Percentiles rank a stretch among this genome's conserved stretches.
phyloP scores from a whole-genome alignment of 2,113 vertebrate species.

The Pseudopipra pipra region DNA sequence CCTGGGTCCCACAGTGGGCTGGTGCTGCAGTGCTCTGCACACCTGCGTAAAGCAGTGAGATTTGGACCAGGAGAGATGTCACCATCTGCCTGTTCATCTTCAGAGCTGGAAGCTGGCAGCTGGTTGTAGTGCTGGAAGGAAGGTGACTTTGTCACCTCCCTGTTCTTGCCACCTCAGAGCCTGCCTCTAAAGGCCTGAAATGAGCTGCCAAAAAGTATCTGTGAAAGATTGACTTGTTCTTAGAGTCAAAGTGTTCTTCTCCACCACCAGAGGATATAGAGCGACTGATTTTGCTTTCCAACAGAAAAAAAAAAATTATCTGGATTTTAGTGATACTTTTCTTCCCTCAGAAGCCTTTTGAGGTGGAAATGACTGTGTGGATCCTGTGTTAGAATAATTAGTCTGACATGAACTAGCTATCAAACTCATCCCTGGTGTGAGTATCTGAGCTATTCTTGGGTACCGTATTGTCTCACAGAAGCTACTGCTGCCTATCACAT shows the following conservation, averaged over 20 bases:
- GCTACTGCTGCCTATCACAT: not conserved
- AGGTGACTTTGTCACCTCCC: not conserved
- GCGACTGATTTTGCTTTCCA: not conserved
- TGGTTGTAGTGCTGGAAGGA: not conserved
- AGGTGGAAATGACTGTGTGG: not conserved
- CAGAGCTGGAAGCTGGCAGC: not conserved
- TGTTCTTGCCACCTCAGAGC: not conserved
- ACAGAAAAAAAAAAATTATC: not conserved
- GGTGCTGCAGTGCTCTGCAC: not conserved
- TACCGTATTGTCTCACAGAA: not conserved
- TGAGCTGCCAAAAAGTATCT: not conserved
- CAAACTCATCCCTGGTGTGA: not conserved
- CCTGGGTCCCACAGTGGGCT: fast-evolving
- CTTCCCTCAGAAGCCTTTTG: not conserved
- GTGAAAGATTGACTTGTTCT: not conserved
- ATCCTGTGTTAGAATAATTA: not conserved
- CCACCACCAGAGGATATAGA: not conserved
- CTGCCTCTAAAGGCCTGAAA: not conserved
- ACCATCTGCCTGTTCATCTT: not conserved
- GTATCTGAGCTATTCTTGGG: not conserved
- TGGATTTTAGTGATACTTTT: not conserved
- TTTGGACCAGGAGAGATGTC: not conserved
- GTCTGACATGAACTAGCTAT: not conserved
- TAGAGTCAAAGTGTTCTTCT: not conserved
- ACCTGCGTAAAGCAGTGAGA: not conserved